These are phyloP conservation scores for Hemiprocne comata DNA, from an alignment of 2,113 vertebrate genomes.

Conservation along the genomic window DNA sequence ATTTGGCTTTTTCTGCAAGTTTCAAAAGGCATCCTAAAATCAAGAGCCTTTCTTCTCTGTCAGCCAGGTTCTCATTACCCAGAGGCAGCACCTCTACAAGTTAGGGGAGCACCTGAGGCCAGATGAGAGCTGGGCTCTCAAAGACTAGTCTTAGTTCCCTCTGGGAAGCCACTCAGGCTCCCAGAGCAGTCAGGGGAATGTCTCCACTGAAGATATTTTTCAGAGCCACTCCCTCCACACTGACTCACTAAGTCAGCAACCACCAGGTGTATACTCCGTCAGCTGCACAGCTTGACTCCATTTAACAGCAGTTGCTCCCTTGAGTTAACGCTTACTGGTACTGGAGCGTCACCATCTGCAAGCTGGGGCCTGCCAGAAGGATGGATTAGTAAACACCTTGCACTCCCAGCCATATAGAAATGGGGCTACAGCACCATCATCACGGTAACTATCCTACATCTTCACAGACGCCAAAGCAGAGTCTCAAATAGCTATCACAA, in stretches of 20 bases:
- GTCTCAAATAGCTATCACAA: background rate
- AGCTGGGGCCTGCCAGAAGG: background rate
- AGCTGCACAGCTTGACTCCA: background rate
- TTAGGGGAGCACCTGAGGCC: background rate
- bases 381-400: background rate
- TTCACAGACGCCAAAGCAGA: background rate
- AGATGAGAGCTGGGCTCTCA: background rate
- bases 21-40: background rate
- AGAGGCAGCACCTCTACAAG: background rate
- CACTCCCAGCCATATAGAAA: background rate
- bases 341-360: background rate
- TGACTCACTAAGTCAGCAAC: background rate
- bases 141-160: background rate
- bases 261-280: background rate
- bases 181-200: background rate
- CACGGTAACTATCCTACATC: rapidly evolving
- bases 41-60: background rate
- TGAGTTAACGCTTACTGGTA: background rate
- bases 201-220: background rate
- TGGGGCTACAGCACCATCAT: background rate
- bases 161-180: background rate
- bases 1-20: background rate
- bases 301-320: background rate
- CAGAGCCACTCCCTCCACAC: background rate
- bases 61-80: background rate